phyloP scores from a whole-genome alignment of 53 echinoderm and acorn worm genomes.

The Actinopyga echinites region DNA sequence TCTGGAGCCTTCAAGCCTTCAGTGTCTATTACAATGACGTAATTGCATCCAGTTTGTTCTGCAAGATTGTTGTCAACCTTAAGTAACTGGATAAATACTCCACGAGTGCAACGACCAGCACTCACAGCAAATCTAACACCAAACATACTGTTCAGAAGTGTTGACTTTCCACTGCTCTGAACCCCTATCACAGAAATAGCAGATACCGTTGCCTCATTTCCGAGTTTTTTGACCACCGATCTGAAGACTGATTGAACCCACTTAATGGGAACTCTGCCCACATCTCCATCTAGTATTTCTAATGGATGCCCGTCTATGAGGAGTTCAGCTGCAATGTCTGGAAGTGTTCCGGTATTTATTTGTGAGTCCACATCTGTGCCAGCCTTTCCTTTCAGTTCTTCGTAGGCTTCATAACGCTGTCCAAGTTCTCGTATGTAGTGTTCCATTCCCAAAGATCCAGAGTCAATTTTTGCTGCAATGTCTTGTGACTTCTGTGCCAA shows the following conservation, averaged over 20 bases:
- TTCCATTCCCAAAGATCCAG: slow-evolving; percentile 1
- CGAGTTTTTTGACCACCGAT: not conserved
- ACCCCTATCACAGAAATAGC: slow-evolving; percentile 41
- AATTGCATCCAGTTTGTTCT: slow-evolving; percentile 14
- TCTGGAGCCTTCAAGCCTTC: slow-evolving; percentile 53
- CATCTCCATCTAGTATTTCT: slow-evolving; percentile 47
- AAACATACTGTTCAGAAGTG: slow-evolving; percentile 30
- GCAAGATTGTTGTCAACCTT: slow-evolving; percentile 9
- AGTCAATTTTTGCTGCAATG: not conserved
- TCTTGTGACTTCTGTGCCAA: not conserved
- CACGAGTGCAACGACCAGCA: slow-evolving; percentile 49
- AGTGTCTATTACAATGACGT: slow-evolving; percentile 42
- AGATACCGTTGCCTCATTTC: not conserved
- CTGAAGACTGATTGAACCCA: slow-evolving; percentile 37
- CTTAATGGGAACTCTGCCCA: slow-evolving; percentile 20
- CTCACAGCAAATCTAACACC: slow-evolving; percentile 39
- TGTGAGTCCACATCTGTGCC: not conserved
- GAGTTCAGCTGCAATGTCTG: slow-evolving; percentile 35
- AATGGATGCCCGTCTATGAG: slow-evolving; percentile 26
- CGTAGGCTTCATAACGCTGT: slow-evolving; percentile 19
- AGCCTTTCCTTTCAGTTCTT: not conserved
- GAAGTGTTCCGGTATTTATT: not conserved
- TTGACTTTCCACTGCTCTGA: slow-evolving; percentile 53
- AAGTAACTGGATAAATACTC: slow-evolving; percentile 38
- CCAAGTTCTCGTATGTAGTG: slow-evolving; percentile 41